Percentiles rank a stretch among this genome's conserved stretches.
These are phyloP conservation scores for Xanthostigma xanthostigma DNA, from an alignment of 2,888 invertebrate species.

Conservation along the genomic window DNA sequence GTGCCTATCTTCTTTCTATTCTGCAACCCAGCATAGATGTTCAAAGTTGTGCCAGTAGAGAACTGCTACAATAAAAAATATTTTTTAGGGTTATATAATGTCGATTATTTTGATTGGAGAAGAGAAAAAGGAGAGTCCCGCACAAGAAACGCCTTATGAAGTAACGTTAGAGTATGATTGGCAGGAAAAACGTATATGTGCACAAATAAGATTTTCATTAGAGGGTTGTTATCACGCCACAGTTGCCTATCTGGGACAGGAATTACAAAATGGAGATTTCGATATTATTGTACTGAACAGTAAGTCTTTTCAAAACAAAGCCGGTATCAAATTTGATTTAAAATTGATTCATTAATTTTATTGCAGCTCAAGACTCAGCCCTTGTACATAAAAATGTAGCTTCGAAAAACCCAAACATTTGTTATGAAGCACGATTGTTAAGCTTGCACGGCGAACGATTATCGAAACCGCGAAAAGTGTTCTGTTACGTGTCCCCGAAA, in stretches of 20 bases:
- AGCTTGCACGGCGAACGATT: conserved; percentile 41
- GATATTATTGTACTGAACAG: conserved; percentile 82
- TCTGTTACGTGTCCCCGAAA: conserved; percentile 81
- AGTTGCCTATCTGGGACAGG: conserved; percentile 56
- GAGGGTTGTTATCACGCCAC: conserved; percentile 73
- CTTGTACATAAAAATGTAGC: conserved; percentile 77
- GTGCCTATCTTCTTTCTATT: too few species aligned
- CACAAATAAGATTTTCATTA: conserved; percentile 61
- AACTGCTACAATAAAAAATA: too few species aligned
- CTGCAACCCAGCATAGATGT: too few species aligned
- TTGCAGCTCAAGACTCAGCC: conserved; percentile 58
- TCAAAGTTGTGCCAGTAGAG: too few species aligned
- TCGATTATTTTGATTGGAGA: too few species aligned
- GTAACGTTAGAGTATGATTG: conserved; percentile 60
- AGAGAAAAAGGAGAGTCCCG: background rate
- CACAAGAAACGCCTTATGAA: conserved; percentile 19
- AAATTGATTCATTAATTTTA: conserved; percentile 9
- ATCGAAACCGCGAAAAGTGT: conserved; percentile 70
- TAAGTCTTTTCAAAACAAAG: conserved; percentile 30
- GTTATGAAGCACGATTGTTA: conserved; percentile 70
- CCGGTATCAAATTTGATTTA: background rate
- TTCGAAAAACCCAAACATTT: conserved; percentile 69
- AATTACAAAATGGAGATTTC: conserved; percentile 78
- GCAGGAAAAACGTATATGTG: conserved; percentile 59
- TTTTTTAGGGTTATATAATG: too few species aligned